Evolutionary conservation across 2,888 invertebrate genomes (phyloP).

Genomic region (Dendrolimus pini): DNA sequence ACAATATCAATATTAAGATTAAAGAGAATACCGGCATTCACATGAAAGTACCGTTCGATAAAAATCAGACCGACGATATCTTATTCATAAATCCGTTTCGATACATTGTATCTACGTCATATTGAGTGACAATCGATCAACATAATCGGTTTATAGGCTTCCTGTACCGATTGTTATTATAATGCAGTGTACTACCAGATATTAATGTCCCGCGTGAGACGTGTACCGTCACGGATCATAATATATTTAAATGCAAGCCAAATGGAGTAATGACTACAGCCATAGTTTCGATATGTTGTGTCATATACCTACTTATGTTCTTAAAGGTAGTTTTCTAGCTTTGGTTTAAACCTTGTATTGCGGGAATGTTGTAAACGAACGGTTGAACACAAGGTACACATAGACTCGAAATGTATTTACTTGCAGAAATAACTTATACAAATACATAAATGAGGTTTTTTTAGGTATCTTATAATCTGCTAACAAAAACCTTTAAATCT

Average conservation of each 20-base stretch:
- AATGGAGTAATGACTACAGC: slow-evolving; percentile 7
- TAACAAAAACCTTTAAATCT: no score
- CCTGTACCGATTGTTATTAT: slow-evolving; percentile 64
- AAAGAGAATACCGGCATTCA: not conserved
- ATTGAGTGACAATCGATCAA: slow-evolving; percentile 62
- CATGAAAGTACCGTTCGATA: slow-evolving; percentile 35
- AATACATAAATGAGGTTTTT: no score
- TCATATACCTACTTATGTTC: no score
- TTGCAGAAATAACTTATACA: no score
- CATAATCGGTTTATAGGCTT: slow-evolving; percentile 70
- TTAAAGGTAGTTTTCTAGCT: no score
- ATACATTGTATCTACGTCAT: slow-evolving; percentile 59
- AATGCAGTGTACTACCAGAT: slow-evolving; percentile 62
- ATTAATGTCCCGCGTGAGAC: slow-evolving; percentile 54
- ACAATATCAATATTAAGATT: not conserved
- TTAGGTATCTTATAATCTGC: no score
- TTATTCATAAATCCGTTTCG: slow-evolving; percentile 54
- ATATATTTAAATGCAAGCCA: slow-evolving; percentile 38
- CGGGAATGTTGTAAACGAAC: no score
- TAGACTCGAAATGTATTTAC: no score
- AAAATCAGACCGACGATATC: slow-evolving; percentile 51
- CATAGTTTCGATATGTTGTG: no score
- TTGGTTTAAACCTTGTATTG: no score
- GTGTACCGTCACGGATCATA: slow-evolving; percentile 36
- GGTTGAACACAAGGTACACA: no score